Base-by-base conservation (phyloP, 23 tunicate genomes). In the Botrylloides violaceus region DNA sequence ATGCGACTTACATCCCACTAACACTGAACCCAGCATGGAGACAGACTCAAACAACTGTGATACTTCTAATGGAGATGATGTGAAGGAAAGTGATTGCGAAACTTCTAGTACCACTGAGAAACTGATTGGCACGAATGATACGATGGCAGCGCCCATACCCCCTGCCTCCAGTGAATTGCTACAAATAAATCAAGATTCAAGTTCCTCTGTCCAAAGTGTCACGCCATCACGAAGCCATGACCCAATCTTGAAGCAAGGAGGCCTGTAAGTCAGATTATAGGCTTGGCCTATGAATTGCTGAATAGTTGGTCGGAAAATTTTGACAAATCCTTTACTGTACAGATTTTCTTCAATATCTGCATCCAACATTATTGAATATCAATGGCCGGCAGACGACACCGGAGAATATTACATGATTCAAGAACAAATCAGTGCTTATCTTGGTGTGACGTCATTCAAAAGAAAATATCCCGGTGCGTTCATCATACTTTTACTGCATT, bases 401-500 rank as follows among this genome's bases (percentile, higher is more conserved):
- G 90, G 90, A 26, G 97, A 90, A 15, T 90, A 79, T 60, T 90
- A 83, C 37, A 79, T 90, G 86, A 65, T 90, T 1, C 97, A 90
- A 55, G 97, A 90, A 58, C 97, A 90, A 83, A 78, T 90, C 59
- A 79, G 90, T 78, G 70, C 90, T 3, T 90, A 63, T 48, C 78
- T 90, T 5, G 68, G 72, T 38, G 79, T 90, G 6, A 90, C 85
- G 2, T 90, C 97, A 24, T 90, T 90, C 71, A 90, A 90, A 75
- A 61, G 97, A 74, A 90, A 90, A 76, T 90, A 90, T 83, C 97
- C 97, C 33, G 84, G 84, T 81, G 32, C 20, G 53, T 38, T 3
- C 15, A 29, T 43, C 53, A 43, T 7, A 43, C 15, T 43, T 43
- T 43, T 15, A 43, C 12, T 43, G 53, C 9, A 7, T 43, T 7